Evolutionary conservation across 2,888 invertebrate genomes (phyloP), one percentile per base, ranked within the genome.

Genomic region (Elaeidobius kamerunicus): DNA sequence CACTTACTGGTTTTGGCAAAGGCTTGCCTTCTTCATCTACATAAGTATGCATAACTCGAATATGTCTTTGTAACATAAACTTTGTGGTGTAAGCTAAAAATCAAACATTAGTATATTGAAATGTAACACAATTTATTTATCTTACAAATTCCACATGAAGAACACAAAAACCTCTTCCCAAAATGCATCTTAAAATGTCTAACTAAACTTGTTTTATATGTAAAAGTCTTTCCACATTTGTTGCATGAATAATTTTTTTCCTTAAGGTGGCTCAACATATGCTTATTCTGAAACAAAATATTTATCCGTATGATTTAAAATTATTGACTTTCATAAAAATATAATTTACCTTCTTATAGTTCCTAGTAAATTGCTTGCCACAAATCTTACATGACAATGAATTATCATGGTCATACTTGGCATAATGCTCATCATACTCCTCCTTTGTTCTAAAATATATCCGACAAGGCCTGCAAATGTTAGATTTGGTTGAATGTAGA

Each of bases 171-270:
- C 18, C 54, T 20, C 30, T 57, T 57, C 15, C 57, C 57, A 52
- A 57, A 57, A 49, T 57, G 57, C 47, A 54, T 57, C 28, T 54
- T 55, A 18, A 54, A 57, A 44, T 57, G 57, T 11, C 57, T 27
- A 18, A 52, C 52, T 17, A 54, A 49, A 20, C 54, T 54, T 15
- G 57, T 57, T 45, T 57, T 54, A 16, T 57, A 57, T 1, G 54
- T 55, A 14, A 57, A 57, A 2, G 48, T 57, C 15, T 54, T 54
- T 15, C 57, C 57, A 34, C 57, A 57, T 20, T 57, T 54, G 27
- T 46, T 57, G 15, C 57, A 57, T 11, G 54, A 54, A 30, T 55
- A 57, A 28, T 57, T 55, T 23, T 57, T 57, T 23, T 57, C 55
- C 15, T 54, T 51, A 15, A 52, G 48, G 38, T 57, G 57, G 17